These are phyloP conservation scores for Ceratitis capitata DNA, from an alignment of 1,140 invertebrate species.

Conservation along the genomic window DNA sequence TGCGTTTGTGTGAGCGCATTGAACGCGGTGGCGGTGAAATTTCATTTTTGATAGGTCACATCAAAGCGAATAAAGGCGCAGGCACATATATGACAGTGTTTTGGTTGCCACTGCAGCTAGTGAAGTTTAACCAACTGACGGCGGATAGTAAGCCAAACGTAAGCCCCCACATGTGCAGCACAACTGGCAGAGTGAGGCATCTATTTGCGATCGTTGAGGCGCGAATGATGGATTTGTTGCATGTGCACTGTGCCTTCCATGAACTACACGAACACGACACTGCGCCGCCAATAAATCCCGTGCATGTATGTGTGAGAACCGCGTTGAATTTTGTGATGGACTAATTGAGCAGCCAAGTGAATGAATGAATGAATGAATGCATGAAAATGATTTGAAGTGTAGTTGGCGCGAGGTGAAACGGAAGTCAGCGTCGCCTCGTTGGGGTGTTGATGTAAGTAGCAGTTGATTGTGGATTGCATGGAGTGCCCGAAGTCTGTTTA, in stretches of 20 bases:
- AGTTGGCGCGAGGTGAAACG: not conserved
- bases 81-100: not conserved
- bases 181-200: not conserved
- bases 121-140: not conserved
- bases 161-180: not conserved
- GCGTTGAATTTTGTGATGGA: not conserved
- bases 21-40: not conserved
- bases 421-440: not conserved
- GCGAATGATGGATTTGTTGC: slow-evolving; percentile 31
- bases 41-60: slow-evolving; percentile 10
- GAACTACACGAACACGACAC: not conserved
- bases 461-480: not conserved
- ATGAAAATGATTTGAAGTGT: slow-evolving; percentile 16
- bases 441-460: not conserved
- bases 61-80: not conserved
- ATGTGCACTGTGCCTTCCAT: not conserved
- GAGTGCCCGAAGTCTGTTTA: not conserved
- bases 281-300: not conserved
- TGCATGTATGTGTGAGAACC: too few species aligned
- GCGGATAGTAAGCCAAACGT: not conserved
- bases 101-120: not conserved
- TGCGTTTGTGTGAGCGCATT: not conserved
- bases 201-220: not conserved
- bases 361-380: slow-evolving; percentile 18
- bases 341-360: slow-evolving; percentile 33